Base-by-base conservation (phyloP, 2,888 invertebrate genomes). In the Lithophane ornitopus region DNA sequence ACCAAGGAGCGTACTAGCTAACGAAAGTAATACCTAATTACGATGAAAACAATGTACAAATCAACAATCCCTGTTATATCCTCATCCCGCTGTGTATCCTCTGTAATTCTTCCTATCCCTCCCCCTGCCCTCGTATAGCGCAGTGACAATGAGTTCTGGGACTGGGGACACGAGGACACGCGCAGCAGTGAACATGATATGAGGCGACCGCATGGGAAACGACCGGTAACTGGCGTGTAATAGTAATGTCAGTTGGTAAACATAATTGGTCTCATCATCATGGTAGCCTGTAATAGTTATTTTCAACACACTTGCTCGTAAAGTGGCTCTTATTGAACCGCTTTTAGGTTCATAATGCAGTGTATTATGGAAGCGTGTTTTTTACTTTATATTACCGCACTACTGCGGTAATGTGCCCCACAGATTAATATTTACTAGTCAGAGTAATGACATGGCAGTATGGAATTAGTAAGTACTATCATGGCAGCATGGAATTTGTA, bases 131-230 rank as follows among this genome's bases (percentile, higher is more conserved):
- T 61, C 70, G 46, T 54, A 7, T 85, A 95, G 95, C 92, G 93
- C 52, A 89, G 77, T n/a, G 93, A 93, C 84, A 91, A 85, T 74
- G 94, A 94, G 19, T 95, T 95, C 86, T 95, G 95, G 95, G 80
- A 88, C 67, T 95, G 95, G 95, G 89, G 90, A 3, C 94, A 94
- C 80, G 92, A 93, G 26, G 92, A 92, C 46, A 75, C 83, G 0
- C 90, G 90, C 70, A 80, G 82, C 54, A 85, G 86, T 63, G 75
- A 85, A 1, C 87, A 85, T 52, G 88, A 90, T 26, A 82, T 86
- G 81, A 89, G 90, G 3, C 84, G 85, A 34, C 62, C 77, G 12
- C 91, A 89, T 4, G 86, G 77, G 16, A 72, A 16, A 8, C 28
- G 3, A 2, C 1, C 72, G 84, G 85, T 81, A 89, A 77, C 22